These are phyloP conservation scores for Leiothrix lutea DNA, from an alignment of 2,113 vertebrate species.

Conservation along the genomic window DNA sequence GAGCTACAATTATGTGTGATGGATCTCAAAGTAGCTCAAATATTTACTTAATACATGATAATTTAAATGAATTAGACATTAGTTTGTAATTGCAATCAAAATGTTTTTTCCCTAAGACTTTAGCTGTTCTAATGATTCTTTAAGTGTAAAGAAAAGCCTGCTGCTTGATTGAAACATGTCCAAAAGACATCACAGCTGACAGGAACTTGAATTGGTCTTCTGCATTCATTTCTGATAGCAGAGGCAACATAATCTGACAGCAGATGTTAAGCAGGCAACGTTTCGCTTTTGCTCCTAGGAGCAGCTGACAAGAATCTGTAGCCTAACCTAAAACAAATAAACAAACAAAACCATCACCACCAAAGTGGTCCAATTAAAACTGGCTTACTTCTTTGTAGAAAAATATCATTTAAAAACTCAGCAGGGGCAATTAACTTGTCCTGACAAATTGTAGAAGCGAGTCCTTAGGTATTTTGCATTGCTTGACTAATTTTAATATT, in stretches of 20 bases:
- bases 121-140: constrained; percentile 60
- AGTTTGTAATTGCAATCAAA: constrained; percentile 60
- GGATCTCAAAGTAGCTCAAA: constrained; percentile 49
- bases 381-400: not conserved
- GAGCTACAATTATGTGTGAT: constrained; percentile 34
- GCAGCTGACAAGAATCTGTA: constrained; percentile 46
- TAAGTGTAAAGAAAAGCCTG: constrained; percentile 66
- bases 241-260: constrained; percentile 60
- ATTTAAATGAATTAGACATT: constrained; percentile 53
- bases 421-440: not conserved
- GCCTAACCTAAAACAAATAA: constrained; percentile 40
- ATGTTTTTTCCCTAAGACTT: constrained; percentile 37
- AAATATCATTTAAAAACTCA: not conserved
- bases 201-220: constrained; percentile 67
- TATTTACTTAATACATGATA: constrained; percentile 59
- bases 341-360: not conserved
- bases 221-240: constrained; percentile 61
- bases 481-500: not conserved
- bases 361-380: not conserved
- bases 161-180: constrained; percentile 70
- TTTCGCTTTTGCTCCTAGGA: constrained; percentile 47
- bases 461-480: not conserved
- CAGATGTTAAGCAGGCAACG: constrained; percentile 59
- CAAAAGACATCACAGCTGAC: constrained; percentile 72
- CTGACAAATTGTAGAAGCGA: not conserved